Evolutionary conservation across 2,797 vertebrate species (phyloP).

Genomic region (Lagorchestes hirsutus): DNA sequence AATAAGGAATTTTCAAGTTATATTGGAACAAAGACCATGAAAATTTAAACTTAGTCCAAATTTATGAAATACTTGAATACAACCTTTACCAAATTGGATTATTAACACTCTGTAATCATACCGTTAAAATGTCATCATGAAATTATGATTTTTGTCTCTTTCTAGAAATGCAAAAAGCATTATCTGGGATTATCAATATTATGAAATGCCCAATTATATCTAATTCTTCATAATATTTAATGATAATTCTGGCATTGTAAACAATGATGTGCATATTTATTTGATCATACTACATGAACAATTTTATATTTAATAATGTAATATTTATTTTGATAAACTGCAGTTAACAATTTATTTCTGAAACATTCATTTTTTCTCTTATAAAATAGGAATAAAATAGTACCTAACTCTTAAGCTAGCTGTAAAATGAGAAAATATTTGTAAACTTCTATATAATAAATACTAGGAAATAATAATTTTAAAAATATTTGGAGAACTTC

Average conservation of each 20-base stretch:
- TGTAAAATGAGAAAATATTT: neutral
- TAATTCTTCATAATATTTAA: neutral
- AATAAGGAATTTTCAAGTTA: conserved; percentile 63
- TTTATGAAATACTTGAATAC: conserved; percentile 46
- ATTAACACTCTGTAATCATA: conserved; percentile 63
- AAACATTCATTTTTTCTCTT: neutral
- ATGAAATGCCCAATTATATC: neutral
- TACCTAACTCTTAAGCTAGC: neutral
- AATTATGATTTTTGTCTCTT: conserved; percentile 7
- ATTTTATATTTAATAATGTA: neutral
- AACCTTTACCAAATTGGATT: conserved; percentile 58
- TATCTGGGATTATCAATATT: neutral
- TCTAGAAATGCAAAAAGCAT: conserved; percentile 35
- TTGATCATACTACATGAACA: neutral
- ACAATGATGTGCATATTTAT: neutral
- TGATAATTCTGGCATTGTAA: neutral
- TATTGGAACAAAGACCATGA: conserved; percentile 63
- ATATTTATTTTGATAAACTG: neutral
- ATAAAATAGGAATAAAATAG: neutral
- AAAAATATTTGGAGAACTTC: neutral
- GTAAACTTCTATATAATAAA: neutral
- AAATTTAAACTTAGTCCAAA: conserved; percentile 51
- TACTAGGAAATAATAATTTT: neutral
- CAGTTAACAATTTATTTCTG: neutral
- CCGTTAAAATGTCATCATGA: conserved; percentile 20